Conservation (phyloP, 2,888 invertebrate genomes). For the Cephus sareptanus region DNA sequence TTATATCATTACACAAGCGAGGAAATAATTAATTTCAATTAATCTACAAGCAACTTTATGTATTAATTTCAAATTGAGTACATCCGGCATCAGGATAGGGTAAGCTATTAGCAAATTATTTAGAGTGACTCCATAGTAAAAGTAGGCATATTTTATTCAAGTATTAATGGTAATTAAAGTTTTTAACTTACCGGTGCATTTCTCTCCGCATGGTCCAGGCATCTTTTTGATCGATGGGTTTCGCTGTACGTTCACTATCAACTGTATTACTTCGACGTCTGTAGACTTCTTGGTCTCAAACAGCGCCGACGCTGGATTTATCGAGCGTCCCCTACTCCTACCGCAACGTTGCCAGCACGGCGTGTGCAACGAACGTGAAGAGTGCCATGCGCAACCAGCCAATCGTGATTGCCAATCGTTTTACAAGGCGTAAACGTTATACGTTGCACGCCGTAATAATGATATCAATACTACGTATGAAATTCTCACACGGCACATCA, state of each 20-base stretch:
- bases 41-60: no score
- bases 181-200: conserved; percentile 55
- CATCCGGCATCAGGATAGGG: no score
- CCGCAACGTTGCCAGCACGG: conserved; percentile 13
- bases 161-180: no score
- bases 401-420: background rate
- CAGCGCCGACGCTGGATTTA: conserved; percentile 51
- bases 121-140: no score
- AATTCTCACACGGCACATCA: no score
- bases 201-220: conserved; percentile 60
- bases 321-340: conserved; percentile 54
- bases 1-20: background rate
- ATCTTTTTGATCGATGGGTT: conserved; percentile 40
- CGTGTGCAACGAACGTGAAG: conserved; percentile 48
- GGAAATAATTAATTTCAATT: background rate
- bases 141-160: no score
- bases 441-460: no score
- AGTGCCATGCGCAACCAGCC: conserved; percentile 49
- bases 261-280: conserved; percentile 8
- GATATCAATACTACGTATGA: no score
- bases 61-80: no score
- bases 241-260: conserved; percentile 2
- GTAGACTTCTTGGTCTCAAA: conserved; percentile 5
- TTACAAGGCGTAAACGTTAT: no score
- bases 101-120: no score